These are phyloP conservation scores for Acipenser ruthenus DNA, from an alignment of 2,797 vertebrate species.

Conservation along the genomic window DNA sequence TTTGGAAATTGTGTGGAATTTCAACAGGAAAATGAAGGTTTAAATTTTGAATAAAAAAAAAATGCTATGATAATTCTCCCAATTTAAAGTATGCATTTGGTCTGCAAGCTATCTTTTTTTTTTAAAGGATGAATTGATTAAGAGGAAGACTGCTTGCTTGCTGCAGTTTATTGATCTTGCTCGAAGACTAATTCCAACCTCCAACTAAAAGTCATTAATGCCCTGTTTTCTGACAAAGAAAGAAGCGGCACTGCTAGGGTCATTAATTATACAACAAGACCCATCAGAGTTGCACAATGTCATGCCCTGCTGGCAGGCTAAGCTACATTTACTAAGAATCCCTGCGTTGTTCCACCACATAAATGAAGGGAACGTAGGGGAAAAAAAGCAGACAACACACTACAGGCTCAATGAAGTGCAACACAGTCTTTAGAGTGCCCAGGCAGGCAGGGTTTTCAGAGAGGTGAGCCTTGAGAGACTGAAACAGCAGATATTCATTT, in stretches of 20 bases:
- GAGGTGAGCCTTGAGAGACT: too few species aligned
- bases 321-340: not conserved
- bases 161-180: conserved; percentile 8
- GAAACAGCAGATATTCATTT: too few species aligned
- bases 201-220: conserved; percentile 4
- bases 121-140: conserved; percentile 13
- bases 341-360: not conserved
- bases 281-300: not conserved
- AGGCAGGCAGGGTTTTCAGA: not conserved
- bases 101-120: conserved; percentile 10
- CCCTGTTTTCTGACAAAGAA: conserved; percentile 6
- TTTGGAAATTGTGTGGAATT: too few species aligned
- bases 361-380: not conserved
- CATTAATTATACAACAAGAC: not conserved
- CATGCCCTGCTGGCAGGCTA: not conserved
- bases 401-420: not conserved
- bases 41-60: too few species aligned
- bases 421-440: conserved; percentile 4
- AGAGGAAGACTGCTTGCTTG: conserved; percentile 1
- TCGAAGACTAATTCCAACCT: not conserved
- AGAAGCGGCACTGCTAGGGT: not conserved
- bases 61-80: too few species aligned
- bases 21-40: too few species aligned
- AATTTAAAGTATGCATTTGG: too few species aligned
- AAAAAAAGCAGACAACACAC: not conserved